Conservation (phyloP, 2,113 vertebrate genomes). For the Progne subis region DNA sequence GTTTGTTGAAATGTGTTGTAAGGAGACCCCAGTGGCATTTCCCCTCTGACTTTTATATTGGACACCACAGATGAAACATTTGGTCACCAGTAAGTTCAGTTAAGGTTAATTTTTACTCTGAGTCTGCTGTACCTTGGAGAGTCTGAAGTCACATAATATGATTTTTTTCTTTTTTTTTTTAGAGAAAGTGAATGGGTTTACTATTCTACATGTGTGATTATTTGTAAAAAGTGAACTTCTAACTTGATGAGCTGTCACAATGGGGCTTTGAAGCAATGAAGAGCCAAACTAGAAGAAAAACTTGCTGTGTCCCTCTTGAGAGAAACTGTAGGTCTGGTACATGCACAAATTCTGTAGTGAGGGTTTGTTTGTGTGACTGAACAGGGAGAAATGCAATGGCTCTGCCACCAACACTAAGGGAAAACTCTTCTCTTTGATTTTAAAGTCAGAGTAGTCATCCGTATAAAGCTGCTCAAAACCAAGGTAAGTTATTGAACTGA, state of each 20-base stretch:
- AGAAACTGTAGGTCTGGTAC: not conserved
- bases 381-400: not conserved
- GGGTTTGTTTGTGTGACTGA: not conserved
- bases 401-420: not conserved
- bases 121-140: not conserved
- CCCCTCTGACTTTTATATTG: not conserved
- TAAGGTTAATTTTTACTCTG: not conserved
- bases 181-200: not conserved
- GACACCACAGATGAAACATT: not conserved
- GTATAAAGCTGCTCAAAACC: not conserved
- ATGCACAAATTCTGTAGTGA: not conserved
- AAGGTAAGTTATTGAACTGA: not conserved
- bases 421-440: not conserved
- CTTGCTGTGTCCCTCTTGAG: not conserved
- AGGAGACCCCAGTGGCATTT: not conserved
- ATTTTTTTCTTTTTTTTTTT: not conserved
- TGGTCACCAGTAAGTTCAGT: not conserved
- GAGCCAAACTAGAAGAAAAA: not conserved
- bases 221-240: not conserved
- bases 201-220: rapidly evolving
- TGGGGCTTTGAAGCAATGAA: not conserved
- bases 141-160: not conserved
- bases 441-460: not conserved
- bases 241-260: not conserved
- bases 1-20: not conserved